These are phyloP conservation scores for Rotaria socialis DNA, from an alignment of 2,888 invertebrate genomes.

Conservation along the genomic window DNA sequence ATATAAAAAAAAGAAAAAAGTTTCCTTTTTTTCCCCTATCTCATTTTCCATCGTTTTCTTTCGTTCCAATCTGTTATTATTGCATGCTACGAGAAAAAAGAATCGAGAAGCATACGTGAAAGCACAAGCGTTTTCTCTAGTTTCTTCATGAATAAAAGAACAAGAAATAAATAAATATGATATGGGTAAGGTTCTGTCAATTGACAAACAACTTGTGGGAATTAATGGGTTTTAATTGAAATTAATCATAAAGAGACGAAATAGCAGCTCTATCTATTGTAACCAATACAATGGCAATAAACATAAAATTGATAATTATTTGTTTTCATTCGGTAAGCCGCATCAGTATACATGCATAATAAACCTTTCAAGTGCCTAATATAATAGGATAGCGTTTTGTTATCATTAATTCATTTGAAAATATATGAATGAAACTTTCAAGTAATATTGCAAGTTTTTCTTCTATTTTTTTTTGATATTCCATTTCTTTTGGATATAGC, in stretches of 20 bases:
- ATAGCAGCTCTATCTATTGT: not conserved
- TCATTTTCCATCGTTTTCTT: not conserved
- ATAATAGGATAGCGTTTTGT: not conserved
- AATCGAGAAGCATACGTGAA: not conserved
- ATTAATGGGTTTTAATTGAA: not conserved
- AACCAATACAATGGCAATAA: not conserved
- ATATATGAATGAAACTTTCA: not conserved
- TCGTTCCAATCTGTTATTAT: not conserved
- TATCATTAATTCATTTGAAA: not conserved
- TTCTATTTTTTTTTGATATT: not conserved
- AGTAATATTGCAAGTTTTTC: not conserved
- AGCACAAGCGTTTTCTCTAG: not conserved
- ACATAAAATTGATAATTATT: not conserved
- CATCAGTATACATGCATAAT: not conserved
- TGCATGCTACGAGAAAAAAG: not conserved
- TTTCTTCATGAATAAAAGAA: not conserved
- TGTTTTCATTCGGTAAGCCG: not conserved
- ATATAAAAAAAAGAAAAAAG: conserved; percentile 4
- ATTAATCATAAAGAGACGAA: not conserved
- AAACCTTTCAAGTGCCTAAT: not conserved
- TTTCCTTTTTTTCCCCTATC: not conserved
- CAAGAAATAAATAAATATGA: not conserved
- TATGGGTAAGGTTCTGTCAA: not conserved
- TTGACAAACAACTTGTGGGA: not conserved
- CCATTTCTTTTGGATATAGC: not conserved